Conservation (phyloP, 2,113 vertebrate genomes). For the Etheostoma spectabile region DNA sequence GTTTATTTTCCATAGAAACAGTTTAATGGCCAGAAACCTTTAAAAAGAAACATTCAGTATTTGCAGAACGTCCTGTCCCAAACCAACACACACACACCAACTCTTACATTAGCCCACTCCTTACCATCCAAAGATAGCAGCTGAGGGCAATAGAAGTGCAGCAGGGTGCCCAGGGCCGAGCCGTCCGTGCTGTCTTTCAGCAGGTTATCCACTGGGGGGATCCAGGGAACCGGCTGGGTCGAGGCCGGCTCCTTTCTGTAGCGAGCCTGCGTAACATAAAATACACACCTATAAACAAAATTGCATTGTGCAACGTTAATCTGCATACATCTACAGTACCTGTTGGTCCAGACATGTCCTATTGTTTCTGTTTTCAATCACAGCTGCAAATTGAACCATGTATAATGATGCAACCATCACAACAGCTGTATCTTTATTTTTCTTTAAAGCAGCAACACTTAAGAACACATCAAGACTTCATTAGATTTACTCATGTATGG, state of each 20-base stretch:
- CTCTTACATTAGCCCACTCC: conserved; percentile 9
- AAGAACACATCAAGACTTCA: background rate
- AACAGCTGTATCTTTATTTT: background rate
- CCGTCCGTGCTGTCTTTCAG: conserved; percentile 95
- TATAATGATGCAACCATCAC: background rate
- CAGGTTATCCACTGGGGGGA: conserved; percentile 94
- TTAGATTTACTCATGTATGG: conserved; percentile 31
- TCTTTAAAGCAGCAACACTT: conserved; percentile 14
- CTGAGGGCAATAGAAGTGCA: conserved; percentile 97
- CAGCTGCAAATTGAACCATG: background rate
- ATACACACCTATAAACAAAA: background rate
- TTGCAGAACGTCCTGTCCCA: background rate
- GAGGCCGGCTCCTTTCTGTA: conserved; percentile 94
- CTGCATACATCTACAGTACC: background rate
- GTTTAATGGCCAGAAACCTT: background rate
- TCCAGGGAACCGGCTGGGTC: conserved; percentile 90
- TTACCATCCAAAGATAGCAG: conserved; percentile 90
- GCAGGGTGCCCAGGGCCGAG: conserved; percentile 90
- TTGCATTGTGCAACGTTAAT: background rate
- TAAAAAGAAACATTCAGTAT: background rate
- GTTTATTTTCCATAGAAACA: background rate
- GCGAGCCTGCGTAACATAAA: conserved; percentile 85
- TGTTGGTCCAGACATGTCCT: background rate
- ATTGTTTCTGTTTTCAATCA: background rate
- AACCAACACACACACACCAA: background rate